These are phyloP conservation scores for Antigone vipio DNA, from an alignment of 2,113 vertebrate species.

Conservation along the genomic window DNA sequence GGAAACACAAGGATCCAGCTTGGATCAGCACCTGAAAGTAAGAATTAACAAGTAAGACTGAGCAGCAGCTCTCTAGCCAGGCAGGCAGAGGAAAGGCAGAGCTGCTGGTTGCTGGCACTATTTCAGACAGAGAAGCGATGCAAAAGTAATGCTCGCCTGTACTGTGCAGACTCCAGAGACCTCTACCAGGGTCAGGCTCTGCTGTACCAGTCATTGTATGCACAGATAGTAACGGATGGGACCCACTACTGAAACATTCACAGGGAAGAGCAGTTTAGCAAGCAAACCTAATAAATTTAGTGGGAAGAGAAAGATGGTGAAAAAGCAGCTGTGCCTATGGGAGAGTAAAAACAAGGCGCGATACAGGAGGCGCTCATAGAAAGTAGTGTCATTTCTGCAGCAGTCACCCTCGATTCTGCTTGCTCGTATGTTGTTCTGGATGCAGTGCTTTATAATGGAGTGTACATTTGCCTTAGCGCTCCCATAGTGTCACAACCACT, in stretches of 20 bases:
- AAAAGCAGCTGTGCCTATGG: neutral
- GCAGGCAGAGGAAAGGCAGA: neutral
- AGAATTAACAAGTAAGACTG: neutral
- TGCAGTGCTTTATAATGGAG: neutral
- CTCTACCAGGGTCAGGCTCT: neutral
- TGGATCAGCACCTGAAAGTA: neutral
- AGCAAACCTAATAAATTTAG: neutral
- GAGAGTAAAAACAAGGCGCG: neutral
- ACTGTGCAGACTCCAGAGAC: neutral
- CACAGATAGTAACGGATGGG: neutral
- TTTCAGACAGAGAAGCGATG: neutral
- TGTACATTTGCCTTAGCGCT: neutral
- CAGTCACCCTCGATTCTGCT: neutral
- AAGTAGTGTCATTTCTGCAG: neutral
- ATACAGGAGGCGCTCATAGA: neutral
- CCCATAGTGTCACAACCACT: rapidly evolving
- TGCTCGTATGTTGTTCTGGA: neutral
- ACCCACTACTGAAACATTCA: neutral
- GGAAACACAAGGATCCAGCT: neutral
- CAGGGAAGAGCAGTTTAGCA: neutral
- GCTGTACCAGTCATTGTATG: neutral
- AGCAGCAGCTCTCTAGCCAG: neutral
- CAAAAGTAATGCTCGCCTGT: neutral
- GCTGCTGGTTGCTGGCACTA: neutral
- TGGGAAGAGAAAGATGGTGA: neutral